Percentiles rank a stretch among this genome's conserved stretches.
These are phyloP conservation scores for Drosophila trapezifrons DNA, from an alignment of 1,140 invertebrate genomes.

Conservation along the genomic window DNA sequence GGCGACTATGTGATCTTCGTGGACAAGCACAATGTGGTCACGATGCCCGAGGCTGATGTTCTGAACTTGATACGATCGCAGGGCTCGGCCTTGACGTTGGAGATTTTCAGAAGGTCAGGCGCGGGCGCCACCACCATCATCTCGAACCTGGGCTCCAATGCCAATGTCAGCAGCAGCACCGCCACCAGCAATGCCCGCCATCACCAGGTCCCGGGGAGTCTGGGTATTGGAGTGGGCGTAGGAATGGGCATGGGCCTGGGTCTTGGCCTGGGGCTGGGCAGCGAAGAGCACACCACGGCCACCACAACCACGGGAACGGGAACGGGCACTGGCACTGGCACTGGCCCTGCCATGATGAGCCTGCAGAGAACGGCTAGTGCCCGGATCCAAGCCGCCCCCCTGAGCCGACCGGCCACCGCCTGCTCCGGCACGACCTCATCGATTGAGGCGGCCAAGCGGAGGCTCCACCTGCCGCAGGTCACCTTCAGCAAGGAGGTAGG, in stretches of 20 bases:
- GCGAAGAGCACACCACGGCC: slow-evolving; percentile 53
- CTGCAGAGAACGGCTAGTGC: slow-evolving; percentile 43
- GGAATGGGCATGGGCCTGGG: slow-evolving; percentile 21
- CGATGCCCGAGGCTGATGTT: slow-evolving; percentile 90
- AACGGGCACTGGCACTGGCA: neutral
- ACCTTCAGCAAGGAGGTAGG: slow-evolving; percentile 91
- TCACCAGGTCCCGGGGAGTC: slow-evolving; percentile 26
- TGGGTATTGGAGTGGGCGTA: slow-evolving; percentile 11
- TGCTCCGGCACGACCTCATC: slow-evolving; percentile 85
- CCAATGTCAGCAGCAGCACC: slow-evolving; percentile 45
- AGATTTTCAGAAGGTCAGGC: slow-evolving; percentile 89
- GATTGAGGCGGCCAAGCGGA: slow-evolving; percentile 86
- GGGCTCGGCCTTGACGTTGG: slow-evolving; percentile 87
- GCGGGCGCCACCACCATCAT: slow-evolving; percentile 55
- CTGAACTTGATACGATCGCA: slow-evolving; percentile 89
- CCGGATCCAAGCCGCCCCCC: slow-evolving; percentile 3
- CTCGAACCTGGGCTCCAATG: slow-evolving; percentile 47
- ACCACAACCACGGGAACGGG: slow-evolving; percentile 11
- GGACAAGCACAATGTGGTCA: slow-evolving; percentile 93
- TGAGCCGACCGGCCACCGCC: slow-evolving; percentile 84
- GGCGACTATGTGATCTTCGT: slow-evolving; percentile 95
- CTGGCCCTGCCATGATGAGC: slow-evolving; percentile 43
- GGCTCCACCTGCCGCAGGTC: slow-evolving; percentile 90
- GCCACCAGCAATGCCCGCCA: slow-evolving; percentile 68
- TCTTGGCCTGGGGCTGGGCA: neutral